Conservation (phyloP, 2,113 vertebrate genomes). For the Tachysurus vachellii region DNA sequence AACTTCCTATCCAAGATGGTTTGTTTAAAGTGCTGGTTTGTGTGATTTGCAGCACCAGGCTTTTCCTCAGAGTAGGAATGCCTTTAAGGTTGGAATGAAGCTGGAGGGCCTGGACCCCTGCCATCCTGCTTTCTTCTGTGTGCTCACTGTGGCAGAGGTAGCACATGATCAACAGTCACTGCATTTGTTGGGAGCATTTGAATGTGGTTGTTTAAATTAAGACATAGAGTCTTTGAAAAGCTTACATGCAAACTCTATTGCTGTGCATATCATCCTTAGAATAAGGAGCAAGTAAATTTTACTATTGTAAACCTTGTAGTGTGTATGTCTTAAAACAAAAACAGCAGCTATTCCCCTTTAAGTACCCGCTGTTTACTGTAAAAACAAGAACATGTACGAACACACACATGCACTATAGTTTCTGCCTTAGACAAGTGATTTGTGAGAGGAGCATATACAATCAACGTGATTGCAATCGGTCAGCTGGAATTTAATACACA, state of each 20-base stretch:
- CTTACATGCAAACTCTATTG: background rate
- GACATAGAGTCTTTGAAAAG: background rate
- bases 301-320: too few species aligned
- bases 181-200: background rate
- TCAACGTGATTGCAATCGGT: too few species aligned
- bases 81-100: constrained; percentile 96
- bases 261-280: background rate
- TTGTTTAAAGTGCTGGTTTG: constrained; percentile 8
- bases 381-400: too few species aligned
- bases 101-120: constrained; percentile 93
- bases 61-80: constrained; percentile 93
- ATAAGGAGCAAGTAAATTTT: too few species aligned
- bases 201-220: too few species aligned
- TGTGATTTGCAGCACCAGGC: constrained; percentile 83
- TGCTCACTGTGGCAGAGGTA: constrained; percentile 92
- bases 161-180: background rate
- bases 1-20: background rate
- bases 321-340: too few species aligned
- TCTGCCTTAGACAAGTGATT: too few species aligned
- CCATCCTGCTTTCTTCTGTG: constrained; percentile 92
- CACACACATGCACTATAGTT: too few species aligned
- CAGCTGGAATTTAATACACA: too few species aligned
- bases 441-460: too few species aligned
- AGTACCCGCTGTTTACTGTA: too few species aligned
- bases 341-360: too few species aligned